Evolutionary conservation across 2,113 vertebrate genomes (phyloP).

Genomic region (Enhydra lutris): DNA sequence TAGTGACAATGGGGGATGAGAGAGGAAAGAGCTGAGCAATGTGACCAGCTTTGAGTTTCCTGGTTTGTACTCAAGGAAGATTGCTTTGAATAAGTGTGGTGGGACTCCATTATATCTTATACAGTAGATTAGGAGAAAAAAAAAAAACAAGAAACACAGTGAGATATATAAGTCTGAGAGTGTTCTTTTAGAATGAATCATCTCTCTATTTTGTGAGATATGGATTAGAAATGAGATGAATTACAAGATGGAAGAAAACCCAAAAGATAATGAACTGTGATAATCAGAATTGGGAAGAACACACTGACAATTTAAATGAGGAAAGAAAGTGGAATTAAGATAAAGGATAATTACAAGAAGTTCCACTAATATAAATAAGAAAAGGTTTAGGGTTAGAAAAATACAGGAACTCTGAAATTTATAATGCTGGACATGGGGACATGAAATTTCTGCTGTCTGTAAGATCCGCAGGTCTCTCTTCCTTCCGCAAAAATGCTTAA

Average conservation of each 20-base stretch:
- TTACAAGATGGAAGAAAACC: not conserved
- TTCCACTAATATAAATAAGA: not conserved
- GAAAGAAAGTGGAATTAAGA: not conserved
- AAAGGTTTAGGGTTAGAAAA: not conserved
- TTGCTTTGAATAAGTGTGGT: not conserved
- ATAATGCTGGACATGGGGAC: not conserved
- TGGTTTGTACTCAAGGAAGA: not conserved
- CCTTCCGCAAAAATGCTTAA: not conserved
- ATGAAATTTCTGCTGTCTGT: not conserved
- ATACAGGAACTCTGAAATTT: not conserved
- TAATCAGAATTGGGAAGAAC: not conserved
- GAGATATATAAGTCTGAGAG: not conserved
- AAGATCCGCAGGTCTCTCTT: not conserved
- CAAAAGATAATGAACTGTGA: not conserved
- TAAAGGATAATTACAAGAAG: not conserved
- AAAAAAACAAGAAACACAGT: not conserved
- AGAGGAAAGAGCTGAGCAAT: not conserved
- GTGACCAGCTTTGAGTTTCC: not conserved
- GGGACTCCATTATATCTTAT: not conserved
- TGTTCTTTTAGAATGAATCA: not conserved
- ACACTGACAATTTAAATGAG: not conserved
- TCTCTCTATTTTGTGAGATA: not conserved
- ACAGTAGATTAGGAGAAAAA: not conserved
- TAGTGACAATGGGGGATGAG: rapidly evolving
- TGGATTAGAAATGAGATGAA: not conserved